phyloP scores from a whole-genome alignment of 1,140 invertebrate genomes.

The Papilio machaon region DNA sequence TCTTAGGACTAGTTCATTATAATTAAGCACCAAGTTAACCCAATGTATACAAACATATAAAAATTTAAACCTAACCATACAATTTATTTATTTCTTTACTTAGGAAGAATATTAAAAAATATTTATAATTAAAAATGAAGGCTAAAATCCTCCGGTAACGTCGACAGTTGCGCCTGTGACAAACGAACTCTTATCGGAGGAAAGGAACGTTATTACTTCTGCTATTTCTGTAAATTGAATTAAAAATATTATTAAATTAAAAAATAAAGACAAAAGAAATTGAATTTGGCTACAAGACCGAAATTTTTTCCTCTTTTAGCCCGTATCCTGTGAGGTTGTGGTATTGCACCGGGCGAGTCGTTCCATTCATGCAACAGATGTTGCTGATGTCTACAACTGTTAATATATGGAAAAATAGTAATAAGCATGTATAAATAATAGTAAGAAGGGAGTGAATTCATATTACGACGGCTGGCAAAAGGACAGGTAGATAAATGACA shows the following conservation, averaged over 20 bases:
- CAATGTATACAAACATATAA: background rate
- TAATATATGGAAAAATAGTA: too few relatives aligned
- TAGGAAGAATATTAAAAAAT: background rate
- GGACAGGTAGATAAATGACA: too few relatives aligned
- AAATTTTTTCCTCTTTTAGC: too few relatives aligned
- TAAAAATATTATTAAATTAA: constrained; percentile 22
- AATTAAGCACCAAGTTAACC: constrained; percentile 14
- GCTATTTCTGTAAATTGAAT: constrained; percentile 88
- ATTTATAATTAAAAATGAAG: background rate
- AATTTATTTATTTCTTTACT: background rate
- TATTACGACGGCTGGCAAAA: too few relatives aligned
- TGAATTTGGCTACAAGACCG: background rate
- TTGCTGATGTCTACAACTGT: too few relatives aligned
- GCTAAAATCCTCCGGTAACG: constrained; percentile 87
- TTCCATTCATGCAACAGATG: too few relatives aligned
- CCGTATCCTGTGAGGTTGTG: too few relatives aligned
- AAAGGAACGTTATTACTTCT: constrained; percentile 92
- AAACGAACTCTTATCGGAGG: constrained; percentile 92
- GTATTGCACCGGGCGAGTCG: too few relatives aligned
- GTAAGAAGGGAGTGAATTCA: too few relatives aligned
- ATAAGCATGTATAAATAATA: background rate
- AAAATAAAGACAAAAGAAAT: background rate
- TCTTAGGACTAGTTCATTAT: background rate
- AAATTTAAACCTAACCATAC: background rate
- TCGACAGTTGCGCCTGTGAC: constrained; percentile 92